A percentile compares a stretch with the other conserved stretches of the same genome.
phyloP scores from a whole-genome alignment of 2,888 invertebrate genomes.

The Caenorhabditis drosophilae region DNA sequence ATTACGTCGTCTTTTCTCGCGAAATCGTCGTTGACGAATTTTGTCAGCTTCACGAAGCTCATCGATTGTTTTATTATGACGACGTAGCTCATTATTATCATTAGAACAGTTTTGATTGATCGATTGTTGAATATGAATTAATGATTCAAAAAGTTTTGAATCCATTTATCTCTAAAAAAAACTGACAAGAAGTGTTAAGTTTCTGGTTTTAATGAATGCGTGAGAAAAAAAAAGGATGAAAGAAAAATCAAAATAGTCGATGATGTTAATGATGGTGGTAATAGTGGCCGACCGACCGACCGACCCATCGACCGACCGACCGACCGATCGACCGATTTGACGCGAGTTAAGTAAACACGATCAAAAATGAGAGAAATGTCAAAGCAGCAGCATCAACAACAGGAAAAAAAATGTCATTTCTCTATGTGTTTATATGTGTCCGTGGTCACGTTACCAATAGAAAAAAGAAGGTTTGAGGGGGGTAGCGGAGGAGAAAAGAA shows the following conservation, averaged over 20 bases:
- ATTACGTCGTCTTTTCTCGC: neutral
- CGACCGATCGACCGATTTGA: too few species aligned
- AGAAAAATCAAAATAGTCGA: too few species aligned
- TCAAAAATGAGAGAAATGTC: too few species aligned
- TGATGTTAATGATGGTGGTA: too few species aligned
- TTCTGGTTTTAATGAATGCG: too few species aligned
- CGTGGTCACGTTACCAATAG: constrained; percentile 38
- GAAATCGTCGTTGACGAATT: constrained; percentile 21
- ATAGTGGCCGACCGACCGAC: too few species aligned
- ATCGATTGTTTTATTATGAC: constrained; percentile 17
- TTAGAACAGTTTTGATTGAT: constrained; percentile 12
- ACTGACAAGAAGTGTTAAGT: neutral
- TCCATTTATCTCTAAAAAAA: neutral
- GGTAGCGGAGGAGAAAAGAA: neutral
- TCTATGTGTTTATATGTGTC: too few species aligned
- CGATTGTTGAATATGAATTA: neutral
- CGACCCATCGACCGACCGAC: too few species aligned
- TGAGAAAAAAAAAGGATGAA: neutral
- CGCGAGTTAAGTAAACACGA: too few species aligned
- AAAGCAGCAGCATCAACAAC: too few species aligned
- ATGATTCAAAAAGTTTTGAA: neutral
- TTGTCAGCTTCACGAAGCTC: constrained; percentile 24
- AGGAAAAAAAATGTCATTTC: too few species aligned
- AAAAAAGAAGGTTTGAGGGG: constrained; percentile 10
- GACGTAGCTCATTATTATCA: too few species aligned